Evolutionary conservation across 2,888 invertebrate species (phyloP).

Genomic region (Hydrotaea diabolus): DNA sequence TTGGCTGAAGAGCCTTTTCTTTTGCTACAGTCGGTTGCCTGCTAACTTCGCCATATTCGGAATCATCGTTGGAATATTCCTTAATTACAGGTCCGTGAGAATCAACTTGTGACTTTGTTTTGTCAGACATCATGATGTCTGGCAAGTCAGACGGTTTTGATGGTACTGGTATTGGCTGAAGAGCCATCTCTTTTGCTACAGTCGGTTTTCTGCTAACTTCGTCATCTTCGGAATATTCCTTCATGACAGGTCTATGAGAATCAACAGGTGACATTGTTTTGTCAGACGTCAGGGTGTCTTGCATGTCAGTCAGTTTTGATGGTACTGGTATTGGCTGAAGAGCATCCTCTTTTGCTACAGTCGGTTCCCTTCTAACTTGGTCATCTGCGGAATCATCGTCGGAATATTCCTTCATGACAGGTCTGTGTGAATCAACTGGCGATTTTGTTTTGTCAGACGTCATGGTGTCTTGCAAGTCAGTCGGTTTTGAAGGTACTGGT

Average conservation of each 20-base stretch:
- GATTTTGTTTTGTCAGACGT: too few species aligned
- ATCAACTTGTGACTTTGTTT: too few species aligned
- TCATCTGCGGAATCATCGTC: background rate
- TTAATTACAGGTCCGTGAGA: background rate
- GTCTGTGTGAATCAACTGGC: too few species aligned
- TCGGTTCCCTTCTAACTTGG: too few species aligned
- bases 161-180: background rate
- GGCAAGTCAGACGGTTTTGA: too few species aligned
- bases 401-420: background rate
- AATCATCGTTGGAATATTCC: background rate
- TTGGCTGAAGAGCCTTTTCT: background rate
- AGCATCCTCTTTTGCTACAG: background rate
- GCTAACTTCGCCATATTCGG: too few species aligned
- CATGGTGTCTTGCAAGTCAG: background rate
- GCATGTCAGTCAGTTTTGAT: background rate
- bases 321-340: background rate
- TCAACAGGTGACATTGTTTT: too few species aligned
- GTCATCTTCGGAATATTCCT: slow-evolving; percentile 43
- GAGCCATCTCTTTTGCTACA: background rate
- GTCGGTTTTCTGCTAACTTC: background rate
- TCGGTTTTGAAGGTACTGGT: background rate
- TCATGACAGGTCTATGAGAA: background rate
- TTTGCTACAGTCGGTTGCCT: background rate
- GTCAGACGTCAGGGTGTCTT: too few species aligned
- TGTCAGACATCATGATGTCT: too few species aligned